Conservation (phyloP, 2,113 vertebrate genomes). For the Xenopus borealis region DNA sequence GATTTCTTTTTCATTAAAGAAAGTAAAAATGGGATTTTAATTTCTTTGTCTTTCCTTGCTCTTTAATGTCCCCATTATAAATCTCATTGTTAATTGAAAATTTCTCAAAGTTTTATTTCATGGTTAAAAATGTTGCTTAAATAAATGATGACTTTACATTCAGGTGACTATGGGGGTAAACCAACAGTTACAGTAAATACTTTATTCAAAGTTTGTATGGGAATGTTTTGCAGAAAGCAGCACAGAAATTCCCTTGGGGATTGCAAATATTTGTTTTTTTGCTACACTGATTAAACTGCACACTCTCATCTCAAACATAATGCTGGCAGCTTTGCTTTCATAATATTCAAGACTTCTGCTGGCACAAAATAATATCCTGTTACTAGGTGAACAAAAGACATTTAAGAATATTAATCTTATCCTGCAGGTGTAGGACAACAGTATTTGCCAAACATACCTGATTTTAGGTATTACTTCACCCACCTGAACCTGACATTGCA, state of each 20-base stretch:
- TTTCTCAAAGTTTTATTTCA: not conserved
- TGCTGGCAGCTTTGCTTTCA: conserved; percentile 28
- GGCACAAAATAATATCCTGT: conserved; percentile 27
- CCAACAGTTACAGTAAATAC: not conserved
- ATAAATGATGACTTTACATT: not conserved
- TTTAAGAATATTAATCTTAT: conserved; percentile 1
- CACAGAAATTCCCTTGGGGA: conserved; percentile 31
- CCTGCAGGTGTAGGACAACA: conserved; percentile 12
- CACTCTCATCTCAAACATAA: conserved; percentile 15
- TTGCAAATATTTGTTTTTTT: conserved; percentile 44
- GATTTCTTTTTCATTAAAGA: too few relatives aligned
- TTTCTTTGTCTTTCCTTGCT: too few relatives aligned
- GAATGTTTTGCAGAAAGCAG: conserved; percentile 31
- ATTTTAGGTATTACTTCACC: too few relatives aligned
- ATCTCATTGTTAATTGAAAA: not conserved
- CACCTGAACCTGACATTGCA: too few relatives aligned
- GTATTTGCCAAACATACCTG: conserved; percentile 6
- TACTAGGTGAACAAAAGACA: conserved; percentile 5
- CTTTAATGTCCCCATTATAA: not conserved
- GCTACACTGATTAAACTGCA: conserved; percentile 34
- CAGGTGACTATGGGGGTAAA: not conserved
- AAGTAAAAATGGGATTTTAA: too few relatives aligned
- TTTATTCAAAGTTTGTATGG: conserved; percentile 11
- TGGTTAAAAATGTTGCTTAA: not conserved
- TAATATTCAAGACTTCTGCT: conserved; percentile 26